Conservation (phyloP, 2,888 invertebrate genomes). For the Neoitamus cyanurus region DNA sequence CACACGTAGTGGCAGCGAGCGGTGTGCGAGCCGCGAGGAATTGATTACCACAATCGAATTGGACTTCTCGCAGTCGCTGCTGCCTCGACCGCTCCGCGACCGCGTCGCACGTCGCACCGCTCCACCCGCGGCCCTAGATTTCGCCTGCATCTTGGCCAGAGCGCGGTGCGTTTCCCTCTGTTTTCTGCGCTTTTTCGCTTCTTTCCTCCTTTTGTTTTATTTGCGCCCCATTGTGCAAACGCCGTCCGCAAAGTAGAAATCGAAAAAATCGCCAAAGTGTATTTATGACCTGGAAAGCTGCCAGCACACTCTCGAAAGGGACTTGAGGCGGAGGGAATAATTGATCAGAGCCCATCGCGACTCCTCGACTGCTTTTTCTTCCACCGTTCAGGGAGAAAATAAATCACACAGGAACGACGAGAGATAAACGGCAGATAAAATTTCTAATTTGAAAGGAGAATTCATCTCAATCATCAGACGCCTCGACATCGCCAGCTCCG, state of each 20-base stretch:
- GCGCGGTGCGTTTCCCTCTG: constrained; percentile 10
- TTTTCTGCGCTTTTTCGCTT: neutral
- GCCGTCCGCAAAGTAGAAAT: constrained; percentile 15
- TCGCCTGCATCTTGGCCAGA: neutral
- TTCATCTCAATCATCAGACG: constrained; percentile 14
- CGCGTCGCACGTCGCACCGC: neutral
- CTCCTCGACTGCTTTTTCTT: neutral
- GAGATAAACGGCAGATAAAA: constrained; percentile 28
- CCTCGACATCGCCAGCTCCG: neutral
- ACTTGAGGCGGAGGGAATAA: constrained; percentile 13
- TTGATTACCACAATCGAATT: constrained; percentile 41
- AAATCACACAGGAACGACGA: neutral
- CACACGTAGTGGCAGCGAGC: neutral
- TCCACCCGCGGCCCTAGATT: neutral
- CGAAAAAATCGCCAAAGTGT: constrained; percentile 28
- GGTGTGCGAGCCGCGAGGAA: constrained; percentile 8
- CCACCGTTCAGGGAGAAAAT: constrained; percentile 11
- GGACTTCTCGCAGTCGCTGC: constrained; percentile 23
- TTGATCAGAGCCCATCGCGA: constrained; percentile 5
- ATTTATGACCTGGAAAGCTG: constrained; percentile 45
- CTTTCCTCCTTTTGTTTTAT: constrained; percentile 1
- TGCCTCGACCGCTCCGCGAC: neutral
- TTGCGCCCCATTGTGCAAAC: constrained; percentile 26
- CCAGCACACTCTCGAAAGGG: constrained; percentile 18
- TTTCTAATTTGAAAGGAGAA: constrained; percentile 35